Base-by-base conservation (phyloP, 2,113 vertebrate genomes). In the Tetrax tetrax region DNA sequence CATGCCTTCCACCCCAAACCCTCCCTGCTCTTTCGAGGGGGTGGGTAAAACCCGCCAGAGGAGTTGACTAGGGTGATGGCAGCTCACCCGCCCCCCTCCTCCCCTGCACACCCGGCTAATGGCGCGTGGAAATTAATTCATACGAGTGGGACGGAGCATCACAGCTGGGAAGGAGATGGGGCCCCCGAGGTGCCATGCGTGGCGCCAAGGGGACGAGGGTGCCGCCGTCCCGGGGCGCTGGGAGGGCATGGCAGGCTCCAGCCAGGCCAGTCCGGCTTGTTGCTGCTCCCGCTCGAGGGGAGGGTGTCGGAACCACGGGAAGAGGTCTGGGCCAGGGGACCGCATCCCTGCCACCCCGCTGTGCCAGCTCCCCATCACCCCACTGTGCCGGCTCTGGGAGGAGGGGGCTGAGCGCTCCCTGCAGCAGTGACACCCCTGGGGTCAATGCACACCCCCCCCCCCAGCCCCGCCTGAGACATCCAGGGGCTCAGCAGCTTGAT, bases 191-290 rank as follows among this genome's bases (percentile, higher is more conserved):
- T 90, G 85, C 88, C 74, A 78, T 5, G n/a, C 16, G 4, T 0
- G 65, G 93, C 78, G 64, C 88, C 70, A 0, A 78, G 56, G 79
- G 85, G 65, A 95, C 7, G n/a, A 88, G 95, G 91, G 91, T 21
- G 93, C 93, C 2, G 0, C 61, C 10, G 1, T 92, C 95, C 95
- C 0, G 61, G 88, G 88, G 78, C 59, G 15, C 75, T 69, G 88
- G 84, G 29, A 88, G 89, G 90, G 66, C 71, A 92, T 0, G 0
- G 80, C 59, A 71, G 38, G 54, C 88, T 88, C 90, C 0, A 0
- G 92, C 66, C 28, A 1, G 92, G 88, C 96, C 90, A 83, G 96
- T 93, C 48, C 24, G 8, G 78, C 85, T 93, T 69, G 95, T 93
- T 76, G 78, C 50, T 53, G 50, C 24, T 93, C 19, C 79, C 0